phyloP scores from a whole-genome alignment of 2,888 invertebrate species.

The Spodoptera littoralis region DNA sequence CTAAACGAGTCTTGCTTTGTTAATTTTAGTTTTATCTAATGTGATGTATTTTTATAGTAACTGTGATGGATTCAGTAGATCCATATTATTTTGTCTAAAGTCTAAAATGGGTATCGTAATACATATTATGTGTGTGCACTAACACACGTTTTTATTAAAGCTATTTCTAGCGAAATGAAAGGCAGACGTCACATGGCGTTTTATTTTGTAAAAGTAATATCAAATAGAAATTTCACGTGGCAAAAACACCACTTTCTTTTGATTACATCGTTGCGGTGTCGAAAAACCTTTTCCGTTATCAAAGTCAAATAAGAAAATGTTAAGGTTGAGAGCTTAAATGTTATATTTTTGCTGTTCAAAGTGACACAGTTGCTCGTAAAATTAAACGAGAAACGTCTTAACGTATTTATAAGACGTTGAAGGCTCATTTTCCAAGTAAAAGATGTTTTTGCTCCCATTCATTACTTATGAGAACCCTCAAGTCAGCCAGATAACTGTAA shows the following conservation, averaged over 20 bases:
- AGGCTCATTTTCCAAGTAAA: constrained; percentile 51
- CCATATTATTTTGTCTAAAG: background rate
- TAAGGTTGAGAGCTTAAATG: constrained; percentile 43
- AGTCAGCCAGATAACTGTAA: constrained; percentile 37
- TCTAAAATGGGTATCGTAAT: constrained; percentile 1
- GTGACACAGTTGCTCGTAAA: constrained; percentile 46
- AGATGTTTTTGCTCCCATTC: constrained; percentile 31
- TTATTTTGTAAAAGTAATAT: constrained; percentile 13
- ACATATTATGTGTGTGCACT: background rate
- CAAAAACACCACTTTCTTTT: constrained; percentile 32
- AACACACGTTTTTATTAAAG: background rate
- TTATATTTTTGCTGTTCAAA: constrained; percentile 52
- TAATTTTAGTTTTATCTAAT: too few relatives aligned
- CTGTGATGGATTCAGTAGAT: constrained; percentile 7
- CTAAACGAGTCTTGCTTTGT: too few relatives aligned
- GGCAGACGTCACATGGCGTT: constrained; percentile 5
- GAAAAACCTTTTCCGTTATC: constrained; percentile 30
- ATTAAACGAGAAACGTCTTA: constrained; percentile 49
- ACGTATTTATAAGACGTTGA: constrained; percentile 17
- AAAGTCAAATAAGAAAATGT: constrained; percentile 44
- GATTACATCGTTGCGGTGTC: constrained; percentile 24
- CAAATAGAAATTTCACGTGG: constrained; percentile 1
- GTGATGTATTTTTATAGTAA: background rate
- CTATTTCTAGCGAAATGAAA: background rate
- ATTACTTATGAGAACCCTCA: constrained; percentile 36